A percentile compares a stretch with the other conserved stretches of the same genome.
phyloP scores from a whole-genome alignment of 2,113 vertebrate genomes.

The Etheostoma spectabile region DNA sequence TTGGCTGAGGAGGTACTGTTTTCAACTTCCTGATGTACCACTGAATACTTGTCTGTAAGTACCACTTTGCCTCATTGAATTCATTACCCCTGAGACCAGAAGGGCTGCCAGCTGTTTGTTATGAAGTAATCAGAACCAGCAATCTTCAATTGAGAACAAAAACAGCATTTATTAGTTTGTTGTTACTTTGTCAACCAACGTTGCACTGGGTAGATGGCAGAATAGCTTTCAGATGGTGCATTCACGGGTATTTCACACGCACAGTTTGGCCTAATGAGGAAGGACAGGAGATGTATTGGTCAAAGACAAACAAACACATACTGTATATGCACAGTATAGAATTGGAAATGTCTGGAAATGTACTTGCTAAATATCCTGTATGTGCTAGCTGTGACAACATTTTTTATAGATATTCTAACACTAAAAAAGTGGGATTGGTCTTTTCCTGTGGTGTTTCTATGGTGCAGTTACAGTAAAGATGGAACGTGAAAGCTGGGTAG shows the following conservation, averaged over 20 bases:
- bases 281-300: not conserved
- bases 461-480: not conserved
- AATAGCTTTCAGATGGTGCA: not conserved
- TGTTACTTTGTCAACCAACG: not conserved
- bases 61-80: not conserved
- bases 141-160: not conserved
- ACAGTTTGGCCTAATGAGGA: not conserved
- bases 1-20: slow-evolving; percentile 1
- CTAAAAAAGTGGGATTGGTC: not conserved
- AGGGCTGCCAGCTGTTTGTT: not conserved
- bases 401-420: not conserved
- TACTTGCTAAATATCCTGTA: not conserved
- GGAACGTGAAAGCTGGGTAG: not conserved
- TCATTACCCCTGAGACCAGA: not conserved
- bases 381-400: not conserved
- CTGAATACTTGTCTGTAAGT: not conserved
- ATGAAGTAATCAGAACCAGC: not conserved
- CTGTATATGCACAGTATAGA: not conserved
- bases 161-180: not conserved
- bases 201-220: not conserved
- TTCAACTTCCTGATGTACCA: no score
- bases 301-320: not conserved
- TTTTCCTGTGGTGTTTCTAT: slow-evolving; percentile 5
- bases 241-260: not conserved
- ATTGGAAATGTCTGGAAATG: not conserved